Evolutionary conservation across 2,797 vertebrate genomes (phyloP), one percentile per base, ranked within the genome.

Genomic region (Gadopsis marmoratus): DNA sequence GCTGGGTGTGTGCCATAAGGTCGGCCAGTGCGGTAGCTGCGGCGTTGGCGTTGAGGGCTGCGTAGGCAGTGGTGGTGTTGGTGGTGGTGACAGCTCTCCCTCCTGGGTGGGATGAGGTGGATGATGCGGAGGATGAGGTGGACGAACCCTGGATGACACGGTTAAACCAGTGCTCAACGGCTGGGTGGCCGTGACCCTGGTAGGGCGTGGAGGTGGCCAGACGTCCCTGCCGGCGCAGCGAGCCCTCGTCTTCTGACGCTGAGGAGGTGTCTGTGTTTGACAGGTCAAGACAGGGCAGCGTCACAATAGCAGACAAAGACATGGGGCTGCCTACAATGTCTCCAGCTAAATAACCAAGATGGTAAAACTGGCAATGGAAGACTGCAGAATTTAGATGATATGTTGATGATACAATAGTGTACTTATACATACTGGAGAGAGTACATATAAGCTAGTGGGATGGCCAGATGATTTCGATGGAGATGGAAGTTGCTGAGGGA

Each of bases 221-320:
- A 91, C 95, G 96, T 93, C 97, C 97, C 77, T 97, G 97, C 81
- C 95, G 96, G 82, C 96, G 96, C 85, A 97, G 96, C 59, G 97
- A 97, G 87, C 97, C 97, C 95, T 99, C 98, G 92, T 99, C 98
- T 95, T 99, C 98, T 58, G 98, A 99, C 59, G 98, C 97, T 61
- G 98, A 99, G 62, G 98, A 99, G 63, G 98, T 99, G 96, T 99
- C 98, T 99, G 96, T 91, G 89, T 91, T 87, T 73, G 63, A 94
- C 94, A 91, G 95, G 95, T 88, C 66, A 86, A 86, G 84, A 90
- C 84, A 91, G 85, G 85, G 78, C 69, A 85, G 80, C 70, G 74
- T 90, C 84, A 91, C 43, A 91, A 88, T 33, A 85, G 61, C 62
- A 79, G 80, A 78, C 61, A 86, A 79, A 53, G 73, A 85, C n/a